Percentiles rank a stretch among this genome's conserved stretches.
These are phyloP conservation scores for Drosophila anceps DNA, from an alignment of 2,888 invertebrate genomes.

Conservation along the genomic window DNA sequence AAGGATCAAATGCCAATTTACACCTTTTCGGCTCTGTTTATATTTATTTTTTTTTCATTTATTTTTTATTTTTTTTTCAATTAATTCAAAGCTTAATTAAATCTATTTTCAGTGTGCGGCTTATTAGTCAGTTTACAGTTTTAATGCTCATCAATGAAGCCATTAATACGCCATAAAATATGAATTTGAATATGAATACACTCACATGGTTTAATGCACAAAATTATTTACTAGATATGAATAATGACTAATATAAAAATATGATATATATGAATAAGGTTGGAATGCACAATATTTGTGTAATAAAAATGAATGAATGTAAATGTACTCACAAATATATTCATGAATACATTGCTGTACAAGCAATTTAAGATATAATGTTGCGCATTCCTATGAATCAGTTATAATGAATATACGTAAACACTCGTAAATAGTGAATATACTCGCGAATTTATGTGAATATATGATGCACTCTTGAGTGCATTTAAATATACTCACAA, in stretches of 20 bases:
- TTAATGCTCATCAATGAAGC: constrained; percentile 1
- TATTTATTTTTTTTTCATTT: neutral
- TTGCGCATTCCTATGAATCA: neutral
- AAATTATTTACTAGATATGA: neutral
- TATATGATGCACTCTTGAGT: neutral
- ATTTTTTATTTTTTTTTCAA: constrained; percentile 16
- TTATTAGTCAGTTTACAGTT: neutral
- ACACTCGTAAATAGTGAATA: no score
- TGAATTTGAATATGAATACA: constrained; percentile 4
- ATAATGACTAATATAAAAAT: neutral
- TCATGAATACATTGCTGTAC: neutral
- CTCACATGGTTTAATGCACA: neutral
- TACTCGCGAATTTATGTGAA: neutral
- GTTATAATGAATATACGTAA: constrained; percentile 4
- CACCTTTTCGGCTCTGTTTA: constrained; percentile 10
- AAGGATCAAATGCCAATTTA: constrained; percentile 63
- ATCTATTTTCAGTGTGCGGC: constrained; percentile 3
- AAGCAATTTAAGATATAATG: neutral
- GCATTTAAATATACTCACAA: neutral
- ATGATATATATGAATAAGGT: neutral
- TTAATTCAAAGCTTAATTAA: constrained; percentile 27
- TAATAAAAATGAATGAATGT: neutral
- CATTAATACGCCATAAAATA: neutral
- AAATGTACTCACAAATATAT: neutral
- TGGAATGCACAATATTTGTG: no score